A percentile compares a stretch with the other conserved stretches of the same genome.
Conservation (phyloP, 2,888 invertebrate species). For the Tenthredo notha region DNA sequence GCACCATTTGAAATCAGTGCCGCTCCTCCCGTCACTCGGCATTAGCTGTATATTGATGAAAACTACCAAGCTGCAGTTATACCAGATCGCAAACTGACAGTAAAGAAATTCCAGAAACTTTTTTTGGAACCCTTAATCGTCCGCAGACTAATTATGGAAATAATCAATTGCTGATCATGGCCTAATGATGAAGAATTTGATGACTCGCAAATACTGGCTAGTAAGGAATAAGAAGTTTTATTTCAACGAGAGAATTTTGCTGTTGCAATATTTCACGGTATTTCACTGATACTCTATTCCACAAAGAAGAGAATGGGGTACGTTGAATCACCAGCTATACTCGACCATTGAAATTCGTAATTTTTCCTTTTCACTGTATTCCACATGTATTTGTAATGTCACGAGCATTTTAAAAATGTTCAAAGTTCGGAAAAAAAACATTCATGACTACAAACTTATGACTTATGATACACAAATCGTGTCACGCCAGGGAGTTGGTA, state of each 20-base stretch:
- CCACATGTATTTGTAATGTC: background rate
- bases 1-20: slow-evolving; percentile 79
- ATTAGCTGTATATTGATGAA: background rate
- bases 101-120: background rate
- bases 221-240: background rate
- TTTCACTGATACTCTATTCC: background rate
- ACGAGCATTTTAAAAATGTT: background rate
- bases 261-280: background rate
- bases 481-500: background rate
- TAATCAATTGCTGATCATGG: background rate
- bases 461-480: background rate
- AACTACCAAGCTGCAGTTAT: background rate
- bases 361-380: background rate
- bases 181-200: slow-evolving; percentile 2
- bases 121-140: background rate
- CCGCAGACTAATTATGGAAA: background rate
- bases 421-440: background rate
- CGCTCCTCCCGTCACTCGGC: slow-evolving; percentile 73
- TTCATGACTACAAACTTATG: no score
- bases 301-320: background rate
- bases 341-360: background rate
- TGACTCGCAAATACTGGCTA: background rate
- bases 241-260: background rate
- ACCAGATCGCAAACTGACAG: background rate
- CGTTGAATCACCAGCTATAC: background rate